Evolutionary conservation across 2,113 vertebrate species (phyloP), one percentile per base, ranked within the genome.

Genomic region (Lepus timidus): DNA sequence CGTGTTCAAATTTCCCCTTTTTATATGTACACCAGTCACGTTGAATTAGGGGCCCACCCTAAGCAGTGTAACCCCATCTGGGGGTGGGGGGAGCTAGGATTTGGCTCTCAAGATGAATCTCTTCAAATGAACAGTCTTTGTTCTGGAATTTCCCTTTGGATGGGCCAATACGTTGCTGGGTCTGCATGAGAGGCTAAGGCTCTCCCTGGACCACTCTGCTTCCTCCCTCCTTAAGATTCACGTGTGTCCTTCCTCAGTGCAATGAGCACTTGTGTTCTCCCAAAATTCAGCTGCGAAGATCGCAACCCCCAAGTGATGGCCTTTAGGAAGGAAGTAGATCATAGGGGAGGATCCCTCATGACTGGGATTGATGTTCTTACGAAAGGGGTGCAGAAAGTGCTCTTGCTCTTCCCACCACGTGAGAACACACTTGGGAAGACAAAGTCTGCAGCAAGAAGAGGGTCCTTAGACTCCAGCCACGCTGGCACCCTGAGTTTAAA

Each of bases 101-200:
- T 52, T 82, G 39, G 55, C 49, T 88, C 52, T 75, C 79, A 93
- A 83, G 23, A 49, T 1, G 14, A 13, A 23, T 65, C 20, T 88
- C 51, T 39, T 96, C 71, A 62, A 36, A 68, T 87, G 52, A 95
- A 27, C 81, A 73, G 29, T 73, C 61, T 92, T 88, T 85, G 58
- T 39, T 92, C 68, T 94, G 51, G 67, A 95, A 93, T 94, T 93
- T 52, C 88, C 90, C 65, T 2, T 0, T 62, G 55, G 33, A 49
- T 4, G 81, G 79, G 49, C 71, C 71, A 85, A n/a, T 89, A 19
- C n/a, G 44, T 64, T 71, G 23, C 93, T 80, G 93, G 55, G 39
- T 94, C 62, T 90, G 76, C 9, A 2, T 23, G 68, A 20, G 44
- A 64, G 22, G 82, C 78, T 44, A 39, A 90, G 36, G 23, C 49